Evolutionary conservation across 2,888 invertebrate species (phyloP), one percentile per base, ranked within the genome.

Genomic region (Serrognathus titanus): DNA sequence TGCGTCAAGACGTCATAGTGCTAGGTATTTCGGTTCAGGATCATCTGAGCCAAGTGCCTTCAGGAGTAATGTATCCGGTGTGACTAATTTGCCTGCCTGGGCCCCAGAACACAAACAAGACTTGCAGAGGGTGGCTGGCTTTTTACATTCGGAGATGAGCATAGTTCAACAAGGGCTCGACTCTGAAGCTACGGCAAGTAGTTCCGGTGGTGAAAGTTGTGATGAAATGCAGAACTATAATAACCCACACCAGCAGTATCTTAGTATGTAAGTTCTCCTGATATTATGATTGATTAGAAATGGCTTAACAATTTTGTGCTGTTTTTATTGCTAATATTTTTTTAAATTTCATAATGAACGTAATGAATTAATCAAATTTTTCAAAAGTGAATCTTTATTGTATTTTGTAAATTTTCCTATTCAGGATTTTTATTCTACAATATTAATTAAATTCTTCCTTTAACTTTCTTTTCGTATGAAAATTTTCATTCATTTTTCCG

Each of bases 131-230:
- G 86, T 90, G 1, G 83, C 90, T 1, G 90, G 91, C 12, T 83
- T 88, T 12, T 75, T 95, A 60, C 82, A 85, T 48, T 84, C 87
- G 0, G 90, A 92, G 74, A 76, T 94, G 64, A 82, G 85, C 24
- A 81, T 89, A 61, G 83, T 93, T 54, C 89, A 92, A 72, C 81
- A 82, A 58, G 87, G 87, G 67, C 81, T 93, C 62, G 96, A 97
- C 77, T 94, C 94, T 1, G 96, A 97, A 79, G 94, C 92, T 37
- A 97, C 97, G 1, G 93, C 89, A 11, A 94, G 94, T 59, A 95
- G 94, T 71, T 95, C 95, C 11, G 96, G 94, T 51, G 94, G 93
- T 36, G 96, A 96, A 76, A 94, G 94, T 70, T 92, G 92, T 76
- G 95, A 96, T 80, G 95, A 96, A 76, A 85, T 88, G 79, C 85